Evolutionary conservation across 2,113 vertebrate genomes (phyloP).

Genomic region (Sinocyclocheilus rhinocerous): DNA sequence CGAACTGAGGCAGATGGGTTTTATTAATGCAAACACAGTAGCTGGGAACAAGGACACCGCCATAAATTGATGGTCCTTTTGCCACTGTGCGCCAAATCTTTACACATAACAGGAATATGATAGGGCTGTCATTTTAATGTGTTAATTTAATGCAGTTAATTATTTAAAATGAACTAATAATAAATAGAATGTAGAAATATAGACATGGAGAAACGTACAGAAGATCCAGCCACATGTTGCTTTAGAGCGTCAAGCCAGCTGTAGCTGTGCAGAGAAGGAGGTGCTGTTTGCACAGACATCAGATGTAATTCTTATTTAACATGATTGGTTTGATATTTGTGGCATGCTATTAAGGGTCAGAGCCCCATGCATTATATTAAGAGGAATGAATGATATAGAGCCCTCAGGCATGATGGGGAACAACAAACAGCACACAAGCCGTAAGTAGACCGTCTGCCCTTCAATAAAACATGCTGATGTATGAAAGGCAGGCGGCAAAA

Average conservation of each 20-base stretch:
- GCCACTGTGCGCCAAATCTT: not conserved
- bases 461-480: conserved; percentile 37
- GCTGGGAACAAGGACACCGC: not conserved
- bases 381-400: conserved; percentile 56
- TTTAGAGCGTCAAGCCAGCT: not conserved
- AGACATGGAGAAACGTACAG: not conserved
- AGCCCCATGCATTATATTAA: conserved; percentile 35
- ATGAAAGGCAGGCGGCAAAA: conserved; percentile 38
- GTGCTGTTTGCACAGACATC: conserved; percentile 33
- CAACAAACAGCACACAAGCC: conserved; percentile 40
- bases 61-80: not conserved
- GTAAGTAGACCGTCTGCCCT: not conserved
- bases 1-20: conserved; percentile 27
- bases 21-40: conserved; percentile 38
- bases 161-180: not conserved
- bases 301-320: conserved; percentile 48
- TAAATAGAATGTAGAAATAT: too few species aligned
- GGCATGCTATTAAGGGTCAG: conserved; percentile 59
- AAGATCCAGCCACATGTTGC: conserved; percentile 19
- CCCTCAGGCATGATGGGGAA: conserved; percentile 11
- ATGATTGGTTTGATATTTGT: conserved; percentile 53
- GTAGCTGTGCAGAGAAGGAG: not conserved
- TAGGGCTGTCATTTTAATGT: not conserved
- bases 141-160: not conserved
- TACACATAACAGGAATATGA: not conserved